phyloP scores from a whole-genome alignment of 2,113 vertebrate species.

The Heterotilapia buettikoferi region DNA sequence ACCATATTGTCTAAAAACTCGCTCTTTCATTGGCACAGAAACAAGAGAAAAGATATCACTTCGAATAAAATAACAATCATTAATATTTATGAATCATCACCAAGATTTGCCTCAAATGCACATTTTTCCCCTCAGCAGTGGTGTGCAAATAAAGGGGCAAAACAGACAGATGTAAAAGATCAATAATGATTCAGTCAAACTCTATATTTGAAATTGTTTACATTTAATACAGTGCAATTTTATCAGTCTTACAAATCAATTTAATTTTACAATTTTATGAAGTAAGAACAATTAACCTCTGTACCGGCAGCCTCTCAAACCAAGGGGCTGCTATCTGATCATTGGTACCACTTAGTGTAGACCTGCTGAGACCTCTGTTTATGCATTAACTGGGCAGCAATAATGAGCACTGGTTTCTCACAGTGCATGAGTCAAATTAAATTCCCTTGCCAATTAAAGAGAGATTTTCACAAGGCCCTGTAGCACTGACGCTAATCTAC shows the following conservation, averaged over 20 bases:
- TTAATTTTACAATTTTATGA: not conserved
- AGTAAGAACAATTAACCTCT: slow-evolving; percentile 46
- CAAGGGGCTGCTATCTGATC: slow-evolving; percentile 57
- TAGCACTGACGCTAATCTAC: slow-evolving; percentile 60
- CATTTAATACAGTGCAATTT: not conserved
- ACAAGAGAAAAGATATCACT: not conserved
- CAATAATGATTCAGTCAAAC: not conserved
- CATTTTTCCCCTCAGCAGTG: not conserved
- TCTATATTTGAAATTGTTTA: not conserved
- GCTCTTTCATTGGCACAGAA: not conserved
- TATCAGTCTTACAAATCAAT: not conserved
- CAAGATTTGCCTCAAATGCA: not conserved
- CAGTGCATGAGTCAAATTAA: slow-evolving; percentile 64
- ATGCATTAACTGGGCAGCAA: slow-evolving; percentile 61
- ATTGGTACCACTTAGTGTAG: slow-evolving; percentile 52
- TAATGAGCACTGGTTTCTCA: slow-evolving; percentile 57
- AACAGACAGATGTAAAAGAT: not conserved
- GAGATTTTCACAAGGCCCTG: slow-evolving; percentile 64
- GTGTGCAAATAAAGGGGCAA: not conserved
- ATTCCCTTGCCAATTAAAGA: slow-evolving; percentile 68
- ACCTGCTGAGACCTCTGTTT: slow-evolving; percentile 61
- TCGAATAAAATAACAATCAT: not conserved
- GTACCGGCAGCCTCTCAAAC: slow-evolving; percentile 19
- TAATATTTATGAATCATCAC: not conserved
- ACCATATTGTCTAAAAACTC: not conserved